phyloP scores from a whole-genome alignment of 1,140 invertebrate species.

The Stenopsyche tienmushanensis region DNA sequence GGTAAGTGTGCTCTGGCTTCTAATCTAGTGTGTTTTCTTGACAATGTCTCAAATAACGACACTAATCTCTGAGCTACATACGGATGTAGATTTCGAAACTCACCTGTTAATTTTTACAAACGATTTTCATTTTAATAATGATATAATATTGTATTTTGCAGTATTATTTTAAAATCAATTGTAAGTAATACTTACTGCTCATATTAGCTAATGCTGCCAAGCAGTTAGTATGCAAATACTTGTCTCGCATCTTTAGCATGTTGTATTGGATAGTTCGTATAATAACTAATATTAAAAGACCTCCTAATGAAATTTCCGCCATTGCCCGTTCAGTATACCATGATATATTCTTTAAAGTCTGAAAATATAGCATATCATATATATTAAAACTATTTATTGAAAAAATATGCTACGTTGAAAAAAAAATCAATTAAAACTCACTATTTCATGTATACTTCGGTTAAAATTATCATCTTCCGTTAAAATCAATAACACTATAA shows the following conservation, averaged over 20 bases:
- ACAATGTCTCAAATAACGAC: constrained; percentile 84
- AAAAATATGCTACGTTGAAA: constrained; percentile 19
- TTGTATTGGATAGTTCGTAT: constrained; percentile 97
- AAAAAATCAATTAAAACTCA: constrained; percentile 52
- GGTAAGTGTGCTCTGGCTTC: constrained; percentile 30
- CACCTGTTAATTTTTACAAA: constrained; percentile 76
- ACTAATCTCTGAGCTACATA: constrained; percentile 94
- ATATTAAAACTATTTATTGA: too few relatives aligned
- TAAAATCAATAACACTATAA: constrained; percentile 94
- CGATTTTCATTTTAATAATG: not conserved
- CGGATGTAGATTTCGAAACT: constrained; percentile 91
- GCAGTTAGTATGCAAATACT: constrained; percentile 96
- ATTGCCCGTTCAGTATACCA: constrained; percentile 93
- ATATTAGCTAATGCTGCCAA: constrained; percentile 97
- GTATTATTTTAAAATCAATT: not conserved
- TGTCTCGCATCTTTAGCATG: constrained; percentile 94
- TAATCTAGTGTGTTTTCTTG: constrained; percentile 45
- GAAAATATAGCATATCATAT: constrained; percentile 47
- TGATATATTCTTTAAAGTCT: constrained; percentile 82
- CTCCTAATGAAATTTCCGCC: constrained; percentile 91
- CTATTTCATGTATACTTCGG: constrained; percentile 90
- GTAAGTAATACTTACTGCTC: constrained; percentile 54
- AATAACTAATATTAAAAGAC: constrained; percentile 92
- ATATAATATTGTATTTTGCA: too few relatives aligned
- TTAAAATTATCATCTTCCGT: constrained; percentile 97